Percentiles rank a stretch among this genome's conserved stretches.
Conservation (phyloP, 2,797 vertebrate genomes). For the Nyctalus aviator region DNA sequence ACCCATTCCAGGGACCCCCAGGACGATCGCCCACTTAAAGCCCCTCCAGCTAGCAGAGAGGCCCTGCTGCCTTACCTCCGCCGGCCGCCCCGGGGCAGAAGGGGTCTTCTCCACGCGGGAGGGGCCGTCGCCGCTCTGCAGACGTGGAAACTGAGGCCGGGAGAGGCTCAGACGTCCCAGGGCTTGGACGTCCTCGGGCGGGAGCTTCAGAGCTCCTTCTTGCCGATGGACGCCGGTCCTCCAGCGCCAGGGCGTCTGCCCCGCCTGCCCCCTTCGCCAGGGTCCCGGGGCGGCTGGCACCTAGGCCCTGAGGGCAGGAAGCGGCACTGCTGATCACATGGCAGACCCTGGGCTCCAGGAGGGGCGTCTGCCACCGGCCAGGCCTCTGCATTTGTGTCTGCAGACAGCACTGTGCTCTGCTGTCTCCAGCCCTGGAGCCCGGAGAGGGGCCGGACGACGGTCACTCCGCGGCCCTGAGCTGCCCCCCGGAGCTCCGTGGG, state of each 20-base stretch:
- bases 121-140: not conserved
- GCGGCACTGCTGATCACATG: not conserved
- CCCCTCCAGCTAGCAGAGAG: rapidly evolving
- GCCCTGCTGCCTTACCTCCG: not conserved
- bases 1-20: not conserved
- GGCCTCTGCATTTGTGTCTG: not conserved
- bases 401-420: not conserved
- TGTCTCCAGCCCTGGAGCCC: not conserved
- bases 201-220: not conserved
- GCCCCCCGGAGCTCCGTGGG: not conserved
- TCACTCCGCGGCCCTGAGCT: no score
- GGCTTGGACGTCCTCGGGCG: no score
- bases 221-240: rapidly evolving
- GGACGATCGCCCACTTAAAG: not conserved
- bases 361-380: not conserved
- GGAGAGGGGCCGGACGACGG: not conserved
- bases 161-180: not conserved
- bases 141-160: not conserved
- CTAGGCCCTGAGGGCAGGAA: not conserved
- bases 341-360: not conserved
- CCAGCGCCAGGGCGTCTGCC: not conserved
- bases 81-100: not conserved
- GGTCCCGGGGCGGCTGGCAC: not conserved
- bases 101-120: not conserved
- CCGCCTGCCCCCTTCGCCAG: not conserved